Conservation (phyloP, 2,113 vertebrate genomes). For the Oncorhynchus masou region DNA sequence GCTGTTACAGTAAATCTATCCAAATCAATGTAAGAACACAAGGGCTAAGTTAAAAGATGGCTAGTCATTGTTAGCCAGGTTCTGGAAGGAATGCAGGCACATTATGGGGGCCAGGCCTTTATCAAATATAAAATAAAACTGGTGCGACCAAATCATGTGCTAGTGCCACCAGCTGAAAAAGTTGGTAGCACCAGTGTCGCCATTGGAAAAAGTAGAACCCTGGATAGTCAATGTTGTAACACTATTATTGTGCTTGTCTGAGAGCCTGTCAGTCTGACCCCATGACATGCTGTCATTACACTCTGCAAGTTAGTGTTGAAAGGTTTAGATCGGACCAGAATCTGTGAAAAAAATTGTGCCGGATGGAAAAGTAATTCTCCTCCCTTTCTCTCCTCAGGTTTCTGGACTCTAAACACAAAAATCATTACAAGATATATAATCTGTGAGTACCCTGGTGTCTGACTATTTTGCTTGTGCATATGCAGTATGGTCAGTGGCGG, state of each 20-base stretch:
- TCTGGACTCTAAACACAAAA: constrained; percentile 98
- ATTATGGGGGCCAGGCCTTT: too few species aligned
- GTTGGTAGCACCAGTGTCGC: too few species aligned
- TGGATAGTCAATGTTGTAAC: too few species aligned
- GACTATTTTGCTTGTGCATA: not conserved
- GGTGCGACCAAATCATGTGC: too few species aligned
- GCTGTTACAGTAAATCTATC: too few species aligned
- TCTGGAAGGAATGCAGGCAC: too few species aligned
- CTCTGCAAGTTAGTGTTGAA: not conserved
- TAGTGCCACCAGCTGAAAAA: too few species aligned
- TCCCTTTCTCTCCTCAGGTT: constrained; percentile 78
- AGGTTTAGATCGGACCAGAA: not conserved
- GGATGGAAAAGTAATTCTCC: constrained; percentile 27
- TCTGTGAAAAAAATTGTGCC: not conserved
- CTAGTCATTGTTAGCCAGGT: too few species aligned
- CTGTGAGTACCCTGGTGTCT: constrained; percentile 82
- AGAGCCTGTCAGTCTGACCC: not conserved
- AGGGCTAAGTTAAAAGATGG: too few species aligned
- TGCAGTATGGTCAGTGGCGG: not conserved
- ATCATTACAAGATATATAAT: constrained; percentile 99
- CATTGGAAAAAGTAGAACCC: too few species aligned
- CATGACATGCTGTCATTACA: not conserved
- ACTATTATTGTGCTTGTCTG: not conserved
- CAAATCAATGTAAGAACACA: too few species aligned
- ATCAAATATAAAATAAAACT: too few species aligned